phyloP scores from a whole-genome alignment of 2,797 vertebrate genomes.

The Dendrocincla tyrannina region DNA sequence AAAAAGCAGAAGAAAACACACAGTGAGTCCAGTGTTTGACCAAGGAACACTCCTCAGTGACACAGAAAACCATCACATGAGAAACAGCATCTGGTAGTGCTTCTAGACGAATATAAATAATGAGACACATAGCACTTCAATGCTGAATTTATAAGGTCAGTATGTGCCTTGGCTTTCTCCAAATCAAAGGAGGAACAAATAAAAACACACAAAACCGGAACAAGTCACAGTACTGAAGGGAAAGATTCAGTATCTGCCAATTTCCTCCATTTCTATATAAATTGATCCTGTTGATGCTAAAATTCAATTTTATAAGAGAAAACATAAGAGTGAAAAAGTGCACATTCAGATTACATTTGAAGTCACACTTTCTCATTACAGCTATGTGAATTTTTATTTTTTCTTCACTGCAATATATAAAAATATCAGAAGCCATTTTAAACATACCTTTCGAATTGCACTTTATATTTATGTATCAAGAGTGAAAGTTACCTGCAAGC shows the following conservation, averaged over 20 bases:
- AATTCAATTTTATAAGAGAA: background rate
- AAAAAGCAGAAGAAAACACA: slow-evolving; percentile 23
- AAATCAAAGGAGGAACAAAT: slow-evolving; percentile 4
- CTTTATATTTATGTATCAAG: background rate
- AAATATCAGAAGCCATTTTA: background rate
- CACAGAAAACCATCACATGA: slow-evolving; percentile 59
- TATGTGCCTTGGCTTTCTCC: slow-evolving; percentile 28
- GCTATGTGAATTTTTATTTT: background rate
- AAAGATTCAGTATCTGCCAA: slow-evolving; percentile 31
- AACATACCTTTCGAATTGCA: background rate
- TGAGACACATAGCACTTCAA: slow-evolving; percentile 29
- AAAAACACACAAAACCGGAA: slow-evolving; percentile 50
- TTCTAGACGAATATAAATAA: slow-evolving; percentile 20
- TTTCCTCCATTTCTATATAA: slow-evolving; percentile 31
- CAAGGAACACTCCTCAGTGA: slow-evolving; percentile 26
- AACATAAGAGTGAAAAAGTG: background rate
- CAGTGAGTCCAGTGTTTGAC: slow-evolving; percentile 56
- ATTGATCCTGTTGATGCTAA: background rate
- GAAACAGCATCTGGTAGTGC: slow-evolving; percentile 46
- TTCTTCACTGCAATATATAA: background rate
- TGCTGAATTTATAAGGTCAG: slow-evolving; percentile 37
- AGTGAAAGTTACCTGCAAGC: slow-evolving; percentile 87
- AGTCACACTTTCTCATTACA: background rate
- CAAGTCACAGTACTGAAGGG: background rate
- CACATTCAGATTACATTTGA: background rate